phyloP scores from a whole-genome alignment of 2,113 vertebrate genomes.

The Megatriorchis doriae region DNA sequence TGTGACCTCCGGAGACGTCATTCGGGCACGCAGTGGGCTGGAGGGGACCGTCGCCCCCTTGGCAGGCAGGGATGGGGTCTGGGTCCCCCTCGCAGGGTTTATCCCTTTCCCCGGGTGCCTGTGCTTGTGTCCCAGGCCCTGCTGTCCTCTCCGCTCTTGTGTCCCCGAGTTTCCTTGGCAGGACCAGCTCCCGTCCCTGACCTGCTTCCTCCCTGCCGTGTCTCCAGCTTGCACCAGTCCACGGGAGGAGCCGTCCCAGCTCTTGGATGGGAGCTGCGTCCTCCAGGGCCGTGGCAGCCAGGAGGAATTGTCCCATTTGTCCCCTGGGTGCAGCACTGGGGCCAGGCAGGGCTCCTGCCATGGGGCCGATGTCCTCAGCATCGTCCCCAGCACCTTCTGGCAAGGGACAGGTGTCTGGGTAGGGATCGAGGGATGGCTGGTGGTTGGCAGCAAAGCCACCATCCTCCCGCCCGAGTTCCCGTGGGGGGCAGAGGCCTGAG shows the following conservation, averaged over 20 bases:
- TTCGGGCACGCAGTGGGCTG: rapidly evolving
- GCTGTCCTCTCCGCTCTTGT: neutral
- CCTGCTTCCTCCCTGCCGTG: rapidly evolving
- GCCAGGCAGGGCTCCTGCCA: neutral
- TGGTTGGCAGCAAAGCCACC: neutral
- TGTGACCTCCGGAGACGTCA: neutral
- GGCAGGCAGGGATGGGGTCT: neutral
- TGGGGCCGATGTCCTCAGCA: neutral
- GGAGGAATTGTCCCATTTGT: neutral
- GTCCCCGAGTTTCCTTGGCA: neutral
- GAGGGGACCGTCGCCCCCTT: neutral
- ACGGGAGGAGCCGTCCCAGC: neutral
- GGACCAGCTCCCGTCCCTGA: neutral
- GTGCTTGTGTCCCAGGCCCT: rapidly evolving
- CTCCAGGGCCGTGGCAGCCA: neutral
- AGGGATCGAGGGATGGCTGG: neutral
- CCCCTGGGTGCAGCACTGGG: neutral
- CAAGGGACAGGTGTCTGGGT: neutral
- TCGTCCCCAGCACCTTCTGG: neutral
- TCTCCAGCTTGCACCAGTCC: neutral
- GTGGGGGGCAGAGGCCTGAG: neutral
- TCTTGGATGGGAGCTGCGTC: rapidly evolving
- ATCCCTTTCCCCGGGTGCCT: neutral
- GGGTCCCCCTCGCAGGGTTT: neutral
- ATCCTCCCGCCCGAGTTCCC: rapidly evolving